These are phyloP conservation scores for Tortrix viridana DNA, from an alignment of 2,888 invertebrate genomes.

Conservation along the genomic window DNA sequence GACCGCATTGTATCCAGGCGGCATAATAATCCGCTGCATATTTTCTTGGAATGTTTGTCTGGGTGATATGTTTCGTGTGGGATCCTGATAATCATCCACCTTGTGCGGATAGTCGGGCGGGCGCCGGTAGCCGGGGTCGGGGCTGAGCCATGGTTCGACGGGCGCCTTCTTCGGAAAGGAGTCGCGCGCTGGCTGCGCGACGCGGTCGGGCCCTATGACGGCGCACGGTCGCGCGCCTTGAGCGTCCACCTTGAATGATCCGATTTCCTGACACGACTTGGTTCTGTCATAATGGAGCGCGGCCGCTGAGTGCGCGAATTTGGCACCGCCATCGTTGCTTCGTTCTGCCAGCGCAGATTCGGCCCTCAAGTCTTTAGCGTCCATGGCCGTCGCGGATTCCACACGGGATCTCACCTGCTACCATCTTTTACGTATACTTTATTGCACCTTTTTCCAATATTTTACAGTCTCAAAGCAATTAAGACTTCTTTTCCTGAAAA, in stretches of 20 bases:
- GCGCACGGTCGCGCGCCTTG: constrained; percentile 75
- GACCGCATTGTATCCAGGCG: constrained; percentile 65
- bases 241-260: constrained; percentile 72
- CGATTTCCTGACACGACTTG: constrained; percentile 71
- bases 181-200: constrained; percentile 65
- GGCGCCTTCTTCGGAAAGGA: constrained; percentile 64
- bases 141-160: constrained; percentile 64
- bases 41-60: constrained; percentile 83
- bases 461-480: constrained; percentile 46
- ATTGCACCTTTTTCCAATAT: constrained; percentile 44
- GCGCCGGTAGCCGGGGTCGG: constrained; percentile 62
- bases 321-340: constrained; percentile 69
- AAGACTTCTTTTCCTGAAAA: constrained; percentile 70
- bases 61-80: constrained; percentile 78
- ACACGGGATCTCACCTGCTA: constrained; percentile 57
- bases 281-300: constrained; percentile 63
- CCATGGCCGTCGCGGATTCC: constrained; percentile 66
- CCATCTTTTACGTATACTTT: constrained; percentile 60
- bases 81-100: constrained; percentile 62
- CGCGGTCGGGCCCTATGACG: constrained; percentile 79
- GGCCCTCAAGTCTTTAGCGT: constrained; percentile 75
- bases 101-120: constrained; percentile 73
- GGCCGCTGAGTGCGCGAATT: constrained; percentile 64
- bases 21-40: constrained; percentile 79
- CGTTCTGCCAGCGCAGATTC: constrained; percentile 67